Evolutionary conservation across 2,113 vertebrate genomes (phyloP).

Genomic region (Campylomormyrus numenius): DNA sequence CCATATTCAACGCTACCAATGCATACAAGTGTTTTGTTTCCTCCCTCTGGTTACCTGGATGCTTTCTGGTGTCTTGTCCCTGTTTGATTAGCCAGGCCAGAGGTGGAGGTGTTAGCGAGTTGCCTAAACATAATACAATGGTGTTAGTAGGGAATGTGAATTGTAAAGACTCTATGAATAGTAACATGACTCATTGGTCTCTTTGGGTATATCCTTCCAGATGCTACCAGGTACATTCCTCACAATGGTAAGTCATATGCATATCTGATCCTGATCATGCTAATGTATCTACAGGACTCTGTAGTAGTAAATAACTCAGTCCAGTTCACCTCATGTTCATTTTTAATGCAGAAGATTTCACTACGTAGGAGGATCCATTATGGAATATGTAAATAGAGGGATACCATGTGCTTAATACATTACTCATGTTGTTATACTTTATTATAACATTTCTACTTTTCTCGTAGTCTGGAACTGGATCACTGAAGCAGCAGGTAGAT

Average conservation of each 20-base stretch:
- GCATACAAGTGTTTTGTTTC: neutral
- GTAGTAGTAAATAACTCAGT: neutral
- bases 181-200: neutral
- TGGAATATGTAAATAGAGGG: neutral
- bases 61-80: neutral
- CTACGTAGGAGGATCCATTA: neutral
- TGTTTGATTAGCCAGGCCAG: neutral
- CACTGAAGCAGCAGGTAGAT: constrained; percentile 57
- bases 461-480: constrained; percentile 66
- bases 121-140: neutral
- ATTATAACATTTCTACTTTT: neutral
- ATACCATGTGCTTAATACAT: neutral
- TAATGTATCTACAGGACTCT: neutral
- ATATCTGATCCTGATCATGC: neutral
- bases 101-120: neutral
- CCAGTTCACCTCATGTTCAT: neutral
- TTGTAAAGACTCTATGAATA: neutral
- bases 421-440: neutral
- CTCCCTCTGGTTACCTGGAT: neutral
- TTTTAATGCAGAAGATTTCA: neutral
- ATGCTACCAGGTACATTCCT: constrained; percentile 57
- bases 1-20: neutral
- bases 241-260: constrained; percentile 50
- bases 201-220: constrained; percentile 36
- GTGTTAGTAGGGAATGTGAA: neutral